Base-by-base conservation (phyloP, 2,888 invertebrate species). In the Lepidocyrtoides sp. region DNA sequence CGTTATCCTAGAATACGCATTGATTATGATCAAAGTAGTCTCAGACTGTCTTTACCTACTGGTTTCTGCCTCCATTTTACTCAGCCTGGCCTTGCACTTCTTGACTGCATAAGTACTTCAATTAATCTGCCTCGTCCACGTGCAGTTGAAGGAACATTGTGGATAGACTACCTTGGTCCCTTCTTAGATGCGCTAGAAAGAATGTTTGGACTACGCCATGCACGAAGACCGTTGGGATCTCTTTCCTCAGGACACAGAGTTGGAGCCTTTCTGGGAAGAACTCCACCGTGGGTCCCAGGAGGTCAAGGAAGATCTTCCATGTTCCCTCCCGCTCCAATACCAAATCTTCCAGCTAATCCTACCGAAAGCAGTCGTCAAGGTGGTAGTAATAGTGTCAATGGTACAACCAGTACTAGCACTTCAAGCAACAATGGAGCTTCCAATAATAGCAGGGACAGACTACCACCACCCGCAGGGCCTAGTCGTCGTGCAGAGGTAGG, bases 71-170 rank as follows among this genome's bases (percentile, higher is more conserved):
- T 89, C 2, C 41, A 57, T 29, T 89, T 92, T n/a, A 89, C 93
- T 32, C 94, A 94, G 54, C 92, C 93, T 14, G 94, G 94, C n/a
- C 85, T 93, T 41, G 88, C 91, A 1, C 57, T 94, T 48, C 75
- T 94, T 14, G 93, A 93, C 79, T 93, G 93, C 26, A 91, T 93
- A 0, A 93, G 92, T 20, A 91, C 91, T 10, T 79, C 92, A n/a
- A 83, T 88, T 0, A 89, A 89, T 41, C 91, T 92, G 12, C 85
- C 89, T n/a, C 75, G 93, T 20, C 93, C 93, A 14, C 51, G 93
- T 60, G 66, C 93, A 8, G 63, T 84, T n/a, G 81, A 92, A 60
- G 94, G 94, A 54, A 86, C 84, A 5, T 32, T 94, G n/a, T 94
- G 92, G 83, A 77, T 94, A 5, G 91, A 93, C 29, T 89, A 93